Conservation (phyloP, 2,797 vertebrate genomes). For the Poeciliopsis infans region DNA sequence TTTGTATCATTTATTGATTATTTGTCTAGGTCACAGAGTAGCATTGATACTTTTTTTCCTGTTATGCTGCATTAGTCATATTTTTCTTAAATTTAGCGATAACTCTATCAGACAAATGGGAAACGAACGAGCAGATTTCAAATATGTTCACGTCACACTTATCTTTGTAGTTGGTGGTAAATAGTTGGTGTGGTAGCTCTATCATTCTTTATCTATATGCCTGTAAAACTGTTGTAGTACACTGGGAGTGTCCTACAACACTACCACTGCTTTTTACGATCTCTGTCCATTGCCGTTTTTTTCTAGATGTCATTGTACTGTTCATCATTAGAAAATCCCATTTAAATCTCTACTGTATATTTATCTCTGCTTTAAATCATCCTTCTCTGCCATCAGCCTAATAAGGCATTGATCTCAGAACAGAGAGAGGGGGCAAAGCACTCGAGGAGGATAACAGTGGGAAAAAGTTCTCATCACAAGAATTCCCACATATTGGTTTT, state of each 20-base stretch:
- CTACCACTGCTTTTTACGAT: not conserved
- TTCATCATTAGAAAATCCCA: constrained; percentile 61
- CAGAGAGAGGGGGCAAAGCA: constrained; percentile 23
- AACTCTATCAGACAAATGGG: not conserved
- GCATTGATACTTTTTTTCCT: not conserved
- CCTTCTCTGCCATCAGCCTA: constrained; percentile 60
- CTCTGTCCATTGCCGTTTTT: not conserved
- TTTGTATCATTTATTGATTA: constrained; percentile 8
- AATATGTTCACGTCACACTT: not conserved
- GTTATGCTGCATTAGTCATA: constrained; percentile 8
- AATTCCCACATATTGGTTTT: constrained; percentile 63
- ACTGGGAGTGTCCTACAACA: not conserved
- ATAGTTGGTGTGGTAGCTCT: not conserved
- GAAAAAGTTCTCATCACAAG: constrained; percentile 50
- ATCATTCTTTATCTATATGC: not conserved
- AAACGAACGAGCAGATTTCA: not conserved
- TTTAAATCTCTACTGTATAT: constrained; percentile 56
- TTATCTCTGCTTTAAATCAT: constrained; percentile 59
- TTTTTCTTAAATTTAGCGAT: not conserved
- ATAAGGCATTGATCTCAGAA: constrained; percentile 65
- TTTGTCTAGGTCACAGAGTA: not conserved
- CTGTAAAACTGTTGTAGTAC: constrained; percentile 3
- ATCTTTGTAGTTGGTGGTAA: not conserved
- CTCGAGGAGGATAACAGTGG: constrained; percentile 33
- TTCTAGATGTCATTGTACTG: constrained; percentile 50